These are phyloP conservation scores for Drosophila seguyi DNA, from an alignment of 1,140 invertebrate species.

Conservation along the genomic window DNA sequence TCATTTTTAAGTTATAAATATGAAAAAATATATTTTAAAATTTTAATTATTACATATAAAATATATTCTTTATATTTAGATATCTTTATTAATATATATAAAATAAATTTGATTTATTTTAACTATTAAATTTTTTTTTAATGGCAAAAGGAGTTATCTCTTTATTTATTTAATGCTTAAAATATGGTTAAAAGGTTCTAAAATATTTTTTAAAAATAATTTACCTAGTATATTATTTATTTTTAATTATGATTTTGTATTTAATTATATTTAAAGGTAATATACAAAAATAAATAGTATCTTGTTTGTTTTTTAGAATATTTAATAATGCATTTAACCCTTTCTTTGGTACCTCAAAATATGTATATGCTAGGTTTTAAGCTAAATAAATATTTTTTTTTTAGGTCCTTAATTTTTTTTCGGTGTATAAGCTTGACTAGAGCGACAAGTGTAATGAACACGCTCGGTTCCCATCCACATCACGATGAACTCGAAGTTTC, in stretches of 20 bases:
- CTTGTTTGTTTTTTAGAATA: background rate
- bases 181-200: background rate
- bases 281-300: background rate
- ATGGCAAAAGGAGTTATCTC: background rate
- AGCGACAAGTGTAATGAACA: conserved; percentile 61
- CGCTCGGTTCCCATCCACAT: conserved; percentile 63
- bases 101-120: too few relatives aligned
- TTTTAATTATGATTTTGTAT: background rate
- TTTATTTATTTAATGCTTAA: background rate
- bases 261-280: background rate
- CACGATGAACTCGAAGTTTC: conserved; percentile 43
- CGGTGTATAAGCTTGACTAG: background rate
- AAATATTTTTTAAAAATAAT: background rate
- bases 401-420: too few relatives aligned
- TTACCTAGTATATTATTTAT: background rate
- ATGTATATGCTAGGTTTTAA: background rate
- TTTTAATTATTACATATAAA: too few relatives aligned
- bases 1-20: too few relatives aligned
- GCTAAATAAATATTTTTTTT: background rate
- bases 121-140: too few relatives aligned
- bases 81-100: too few relatives aligned
- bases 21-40: too few relatives aligned
- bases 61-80: too few relatives aligned
- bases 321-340: too few relatives aligned
- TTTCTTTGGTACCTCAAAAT: too few relatives aligned